phyloP scores from a whole-genome alignment of 2,113 vertebrate species.

The Coryphaenoides rupestris region DNA sequence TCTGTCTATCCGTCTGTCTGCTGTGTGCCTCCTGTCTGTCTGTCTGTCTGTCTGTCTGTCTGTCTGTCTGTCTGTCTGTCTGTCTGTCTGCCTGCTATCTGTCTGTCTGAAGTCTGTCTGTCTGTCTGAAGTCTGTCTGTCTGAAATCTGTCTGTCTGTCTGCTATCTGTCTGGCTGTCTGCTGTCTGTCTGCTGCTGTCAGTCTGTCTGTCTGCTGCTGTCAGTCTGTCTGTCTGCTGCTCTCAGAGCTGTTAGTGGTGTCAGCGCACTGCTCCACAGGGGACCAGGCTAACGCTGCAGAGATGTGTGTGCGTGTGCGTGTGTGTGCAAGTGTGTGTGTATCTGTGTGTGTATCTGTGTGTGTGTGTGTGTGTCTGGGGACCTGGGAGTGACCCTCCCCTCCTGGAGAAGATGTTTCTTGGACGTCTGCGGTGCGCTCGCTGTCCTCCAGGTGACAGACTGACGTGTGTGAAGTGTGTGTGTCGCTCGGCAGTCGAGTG shows the following conservation, averaged over 20 bases:
- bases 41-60: constrained; percentile 63
- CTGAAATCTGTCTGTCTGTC: constrained; percentile 67
- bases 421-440: constrained; percentile 23
- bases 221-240: constrained; percentile 44
- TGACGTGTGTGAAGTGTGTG: too few species aligned
- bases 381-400: constrained; percentile 45
- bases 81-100: constrained; percentile 53
- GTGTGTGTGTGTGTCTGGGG: constrained; percentile 12
- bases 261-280: constrained; percentile 58
- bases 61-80: constrained; percentile 72
- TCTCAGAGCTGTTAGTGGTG: constrained; percentile 67
- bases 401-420: constrained; percentile 16
- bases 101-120: constrained; percentile 74
- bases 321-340: constrained; percentile 14
- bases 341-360: background rate
- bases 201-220: constrained; percentile 73
- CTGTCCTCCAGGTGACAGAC: constrained; percentile 31
- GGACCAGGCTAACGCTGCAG: constrained; percentile 65
- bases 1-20: too few species aligned
- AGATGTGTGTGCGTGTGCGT: constrained; percentile 38
- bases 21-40: too few species aligned
- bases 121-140: too few species aligned
- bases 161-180: constrained; percentile 52
- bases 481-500: too few species aligned
- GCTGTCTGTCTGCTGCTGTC: constrained; percentile 63